Evolutionary conservation across 2,113 vertebrate species (phyloP), one percentile per base, ranked within the genome.

Genomic region (Salvator merianae): DNA sequence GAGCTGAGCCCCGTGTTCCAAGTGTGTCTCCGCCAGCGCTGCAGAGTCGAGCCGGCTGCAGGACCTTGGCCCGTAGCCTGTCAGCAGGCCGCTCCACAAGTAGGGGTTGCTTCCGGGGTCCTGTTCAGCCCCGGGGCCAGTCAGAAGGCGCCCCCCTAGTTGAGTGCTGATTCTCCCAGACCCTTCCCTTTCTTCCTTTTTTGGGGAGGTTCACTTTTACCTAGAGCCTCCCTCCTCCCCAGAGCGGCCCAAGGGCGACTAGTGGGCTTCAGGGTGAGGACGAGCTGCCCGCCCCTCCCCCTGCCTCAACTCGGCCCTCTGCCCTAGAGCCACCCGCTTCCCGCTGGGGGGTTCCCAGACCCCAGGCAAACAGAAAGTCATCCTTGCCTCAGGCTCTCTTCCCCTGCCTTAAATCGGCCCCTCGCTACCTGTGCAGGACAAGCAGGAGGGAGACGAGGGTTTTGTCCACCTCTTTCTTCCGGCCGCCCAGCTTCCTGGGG

Each of bases 401-500:
- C 53, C 10, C 53, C 53, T 55, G 53, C 53, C 55, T 20, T 59
- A 32, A 1, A 3, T n/a, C 28, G 34, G 38, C 47, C 74, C 71
- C 36, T 81, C 59, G 0, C 82, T 93, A 94, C 94, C 94, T 94
- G 91, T 93, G 93, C 32, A 93, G 92, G 88, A 82, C 92, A 82
- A 94, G 87, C 75, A 94, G 93, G 79, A 94, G 86, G 66, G 94
- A 93, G 8, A 94, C 91, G 2, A 94, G 92, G 16, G 89, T 91
- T 81, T 91, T 93, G 88, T 94, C 94, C 73, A 91, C 81, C 62
- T 68, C 91, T 28, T 69, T 81, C 16, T 55, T 13, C 8, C 28
- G 43, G 34, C 59, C 28, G 85, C 53, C 87, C 89, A 2, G 83
- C 0, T 34, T 91, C 43, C 87, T 87, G 14, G 79, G 69, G 53